Conservation (phyloP, 2,113 vertebrate species). For the Megaceryle maxima region DNA sequence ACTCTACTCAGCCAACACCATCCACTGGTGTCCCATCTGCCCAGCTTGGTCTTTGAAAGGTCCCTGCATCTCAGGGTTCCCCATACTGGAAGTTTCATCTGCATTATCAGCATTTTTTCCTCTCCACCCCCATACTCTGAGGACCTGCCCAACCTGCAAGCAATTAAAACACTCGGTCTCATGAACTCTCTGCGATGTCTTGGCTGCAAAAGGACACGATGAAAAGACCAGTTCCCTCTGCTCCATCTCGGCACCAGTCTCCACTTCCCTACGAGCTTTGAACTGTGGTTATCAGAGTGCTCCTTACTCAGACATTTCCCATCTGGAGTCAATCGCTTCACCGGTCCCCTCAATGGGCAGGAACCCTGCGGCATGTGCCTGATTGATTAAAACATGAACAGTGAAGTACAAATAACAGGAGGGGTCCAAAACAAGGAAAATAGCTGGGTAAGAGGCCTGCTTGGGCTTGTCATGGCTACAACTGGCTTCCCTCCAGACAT, state of each 20-base stretch:
- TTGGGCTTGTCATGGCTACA: neutral
- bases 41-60: neutral
- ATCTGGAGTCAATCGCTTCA: neutral
- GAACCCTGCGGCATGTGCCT: neutral
- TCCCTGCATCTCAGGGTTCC: neutral
- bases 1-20: neutral
- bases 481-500: neutral
- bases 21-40: accelerated
- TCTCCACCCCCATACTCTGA: neutral
- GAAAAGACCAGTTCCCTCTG: neutral
- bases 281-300: neutral
- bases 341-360: neutral
- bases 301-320: neutral
- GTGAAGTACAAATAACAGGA: neutral
- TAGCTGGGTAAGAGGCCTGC: neutral
- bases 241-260: neutral
- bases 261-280: neutral
- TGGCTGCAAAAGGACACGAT: neutral
- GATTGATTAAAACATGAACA: neutral
- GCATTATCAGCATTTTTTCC: neutral
- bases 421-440: neutral
- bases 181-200: neutral
- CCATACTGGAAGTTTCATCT: neutral
- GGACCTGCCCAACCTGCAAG: neutral
- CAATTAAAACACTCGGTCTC: neutral